phyloP scores from a whole-genome alignment of 1,140 invertebrate species.

The Cyclargus thomasi region DNA sequence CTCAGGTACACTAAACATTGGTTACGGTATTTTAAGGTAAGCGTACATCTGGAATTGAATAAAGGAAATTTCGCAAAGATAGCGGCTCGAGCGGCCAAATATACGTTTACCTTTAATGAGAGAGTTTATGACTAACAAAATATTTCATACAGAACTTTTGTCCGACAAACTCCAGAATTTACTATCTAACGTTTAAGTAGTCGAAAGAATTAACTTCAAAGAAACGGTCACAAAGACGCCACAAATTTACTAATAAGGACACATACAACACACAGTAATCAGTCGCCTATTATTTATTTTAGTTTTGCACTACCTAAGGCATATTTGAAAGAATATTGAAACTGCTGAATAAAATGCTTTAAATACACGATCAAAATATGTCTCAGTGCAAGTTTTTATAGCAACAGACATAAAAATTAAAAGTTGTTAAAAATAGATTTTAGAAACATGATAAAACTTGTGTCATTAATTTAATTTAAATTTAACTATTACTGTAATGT shows the following conservation, averaged over 20 bases:
- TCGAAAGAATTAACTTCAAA: not conserved
- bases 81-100: too few species aligned
- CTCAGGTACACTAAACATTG: not conserved
- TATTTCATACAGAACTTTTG: not conserved
- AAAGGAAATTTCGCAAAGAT: too few species aligned
- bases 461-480: too few species aligned
- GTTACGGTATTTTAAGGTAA: not conserved
- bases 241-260: constrained; percentile 1
- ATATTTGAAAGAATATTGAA: not conserved
- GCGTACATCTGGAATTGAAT: too few species aligned
- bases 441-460: too few species aligned
- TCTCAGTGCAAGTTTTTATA: too few species aligned
- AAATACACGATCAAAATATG: not conserved
- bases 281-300: not conserved
- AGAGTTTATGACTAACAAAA: not conserved
- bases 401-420: too few species aligned
- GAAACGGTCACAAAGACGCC: not conserved
- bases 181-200: constrained; percentile 1
- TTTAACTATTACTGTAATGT: too few species aligned
- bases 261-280: not conserved
- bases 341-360: not conserved
- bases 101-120: not conserved
- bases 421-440: too few species aligned
- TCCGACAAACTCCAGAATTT: not conserved
- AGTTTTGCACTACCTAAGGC: not conserved